Percentiles rank a stretch among this genome's conserved stretches.
These are phyloP conservation scores for Amphipoea lucens DNA, from an alignment of 2,888 invertebrate species.

Conservation along the genomic window DNA sequence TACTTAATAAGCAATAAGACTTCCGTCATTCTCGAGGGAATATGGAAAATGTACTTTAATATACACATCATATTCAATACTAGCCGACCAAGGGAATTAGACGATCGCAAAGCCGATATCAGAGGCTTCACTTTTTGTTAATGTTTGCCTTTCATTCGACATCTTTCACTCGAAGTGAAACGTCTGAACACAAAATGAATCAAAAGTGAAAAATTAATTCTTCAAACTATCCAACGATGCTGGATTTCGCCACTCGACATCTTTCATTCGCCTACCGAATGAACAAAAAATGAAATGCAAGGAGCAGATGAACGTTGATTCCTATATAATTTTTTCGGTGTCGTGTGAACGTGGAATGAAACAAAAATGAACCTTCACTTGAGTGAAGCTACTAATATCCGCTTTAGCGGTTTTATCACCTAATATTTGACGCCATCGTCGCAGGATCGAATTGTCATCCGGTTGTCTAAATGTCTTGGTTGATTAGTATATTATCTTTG, in stretches of 20 bases:
- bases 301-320: no score
- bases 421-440: background rate
- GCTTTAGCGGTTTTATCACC: background rate
- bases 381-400: background rate
- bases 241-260: background rate
- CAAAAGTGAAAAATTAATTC: background rate
- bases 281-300: background rate
- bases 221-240: background rate
- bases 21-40: background rate
- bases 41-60: conserved; percentile 9
- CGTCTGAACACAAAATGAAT: background rate
- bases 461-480: background rate
- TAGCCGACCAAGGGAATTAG: background rate
- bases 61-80: background rate
- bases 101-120: background rate
- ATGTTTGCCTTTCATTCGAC: background rate
- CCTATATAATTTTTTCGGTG: background rate
- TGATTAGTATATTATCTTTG: background rate
- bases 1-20: conserved; percentile 43
- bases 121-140: background rate
- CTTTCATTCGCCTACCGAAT: background rate
- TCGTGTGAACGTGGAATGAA: background rate
- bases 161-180: background rate
- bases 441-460: background rate
- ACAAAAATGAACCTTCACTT: background rate